phyloP scores from a whole-genome alignment of 2,888 invertebrate species.

The Mesochorus sp. region DNA sequence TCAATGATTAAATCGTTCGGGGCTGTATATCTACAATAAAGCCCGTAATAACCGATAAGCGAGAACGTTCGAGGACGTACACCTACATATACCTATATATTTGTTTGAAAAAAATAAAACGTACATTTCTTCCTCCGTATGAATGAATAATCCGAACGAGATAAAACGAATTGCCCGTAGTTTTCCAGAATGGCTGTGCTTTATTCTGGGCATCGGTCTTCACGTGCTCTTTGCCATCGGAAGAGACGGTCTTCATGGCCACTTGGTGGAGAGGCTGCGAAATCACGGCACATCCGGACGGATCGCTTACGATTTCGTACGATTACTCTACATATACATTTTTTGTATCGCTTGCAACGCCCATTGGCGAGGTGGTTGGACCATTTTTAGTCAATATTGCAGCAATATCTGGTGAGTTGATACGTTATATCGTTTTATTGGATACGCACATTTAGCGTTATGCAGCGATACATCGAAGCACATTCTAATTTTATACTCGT shows the following conservation, averaged over 20 bases:
- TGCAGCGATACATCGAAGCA: too few relatives aligned
- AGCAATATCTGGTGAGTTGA: constrained; percentile 66
- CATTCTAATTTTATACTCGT: too few relatives aligned
- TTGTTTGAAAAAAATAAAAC: not conserved
- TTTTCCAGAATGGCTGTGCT: constrained; percentile 82
- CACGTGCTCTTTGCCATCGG: constrained; percentile 84
- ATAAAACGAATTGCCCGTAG: constrained; percentile 53
- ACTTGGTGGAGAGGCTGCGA: constrained; percentile 62
- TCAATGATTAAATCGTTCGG: constrained; percentile 61
- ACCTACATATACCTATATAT: not conserved
- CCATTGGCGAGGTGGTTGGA: constrained; percentile 84
- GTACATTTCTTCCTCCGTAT: not conserved
- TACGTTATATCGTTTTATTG: too few relatives aligned
- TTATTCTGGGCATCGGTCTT: constrained; percentile 83
- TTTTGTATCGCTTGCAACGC: constrained; percentile 83
- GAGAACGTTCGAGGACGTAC: not conserved
- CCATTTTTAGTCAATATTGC: constrained; percentile 76
- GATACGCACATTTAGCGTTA: too few relatives aligned
- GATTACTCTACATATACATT: constrained; percentile 82
- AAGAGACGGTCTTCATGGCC: constrained; percentile 64
- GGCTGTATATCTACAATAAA: not conserved
- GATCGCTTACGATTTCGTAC: constrained; percentile 63
- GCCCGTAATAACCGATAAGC: not conserved
- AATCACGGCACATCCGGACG: constrained; percentile 53
- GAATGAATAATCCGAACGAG: not conserved